phyloP scores from a whole-genome alignment of 2,797 vertebrate species.

The Hoplostethus atlanticus region DNA sequence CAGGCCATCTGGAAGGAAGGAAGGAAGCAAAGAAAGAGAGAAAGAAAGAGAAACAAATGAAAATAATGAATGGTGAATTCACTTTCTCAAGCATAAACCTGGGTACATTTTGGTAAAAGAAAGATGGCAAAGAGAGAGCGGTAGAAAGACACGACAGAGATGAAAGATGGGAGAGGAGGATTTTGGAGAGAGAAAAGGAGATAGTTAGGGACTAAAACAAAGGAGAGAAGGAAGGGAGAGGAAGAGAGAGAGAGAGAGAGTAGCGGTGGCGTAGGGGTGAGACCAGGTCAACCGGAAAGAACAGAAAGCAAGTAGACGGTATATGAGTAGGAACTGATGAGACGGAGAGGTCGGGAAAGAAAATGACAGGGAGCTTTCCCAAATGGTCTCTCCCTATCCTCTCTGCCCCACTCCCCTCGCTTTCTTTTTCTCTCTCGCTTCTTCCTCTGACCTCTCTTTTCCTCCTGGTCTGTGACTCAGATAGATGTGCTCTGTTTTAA shows the following conservation, averaged over 20 bases:
- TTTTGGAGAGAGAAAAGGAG: not conserved
- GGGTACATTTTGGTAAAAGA: no score
- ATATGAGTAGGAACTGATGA: slow-evolving; percentile 39
- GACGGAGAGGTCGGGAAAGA: slow-evolving; percentile 48
- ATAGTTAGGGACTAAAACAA: slow-evolving; percentile 8
- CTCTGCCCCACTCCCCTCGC: not conserved
- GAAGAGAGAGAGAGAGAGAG: not conserved
- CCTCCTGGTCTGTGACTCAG: slow-evolving; percentile 8
- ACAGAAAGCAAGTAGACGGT: slow-evolving; percentile 55
- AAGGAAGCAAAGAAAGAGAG: no score
- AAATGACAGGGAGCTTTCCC: slow-evolving; percentile 56
- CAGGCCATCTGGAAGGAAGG: not conserved
- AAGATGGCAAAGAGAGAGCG: not conserved
- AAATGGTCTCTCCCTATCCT: slow-evolving; percentile 23
- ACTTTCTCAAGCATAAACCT: no score
- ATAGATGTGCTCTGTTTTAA: slow-evolving; percentile 34
- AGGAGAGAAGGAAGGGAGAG: not conserved
- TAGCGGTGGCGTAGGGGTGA: slow-evolving; percentile 10
- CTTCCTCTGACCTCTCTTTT: not conserved
- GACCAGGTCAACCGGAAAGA: slow-evolving; percentile 38
- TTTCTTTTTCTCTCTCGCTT: not conserved
- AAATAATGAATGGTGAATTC: no score
- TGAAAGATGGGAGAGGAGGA: not conserved
- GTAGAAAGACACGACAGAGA: no score
- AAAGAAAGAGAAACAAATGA: not conserved